phyloP scores from a whole-genome alignment of 2,888 invertebrate genomes.

The Nephrocerus scutellatus region DNA sequence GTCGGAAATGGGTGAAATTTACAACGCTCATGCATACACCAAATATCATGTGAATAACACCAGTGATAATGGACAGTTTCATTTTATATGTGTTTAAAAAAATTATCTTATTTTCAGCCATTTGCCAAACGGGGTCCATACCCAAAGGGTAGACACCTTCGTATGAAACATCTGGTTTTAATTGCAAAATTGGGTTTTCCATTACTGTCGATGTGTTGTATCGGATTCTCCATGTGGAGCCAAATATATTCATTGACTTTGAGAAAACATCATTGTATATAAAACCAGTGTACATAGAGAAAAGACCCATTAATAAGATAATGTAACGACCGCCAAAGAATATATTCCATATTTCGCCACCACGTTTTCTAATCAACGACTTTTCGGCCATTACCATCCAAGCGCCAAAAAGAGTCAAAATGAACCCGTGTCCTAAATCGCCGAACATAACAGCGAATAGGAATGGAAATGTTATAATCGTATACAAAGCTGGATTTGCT shows the following conservation, averaged over 20 bases:
- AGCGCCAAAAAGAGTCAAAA: constrained; percentile 73
- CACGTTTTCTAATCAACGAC: constrained; percentile 62
- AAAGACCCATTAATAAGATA: constrained; percentile 91
- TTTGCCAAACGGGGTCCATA: constrained; percentile 71
- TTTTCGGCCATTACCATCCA: constrained; percentile 82
- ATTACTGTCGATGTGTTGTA: constrained; percentile 53
- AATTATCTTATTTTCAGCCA: constrained; percentile 85
- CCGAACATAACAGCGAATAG: constrained; percentile 96
- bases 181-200: constrained; percentile 50
- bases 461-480: constrained; percentile 91
- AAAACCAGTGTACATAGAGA: constrained; percentile 95
- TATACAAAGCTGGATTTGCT: constrained; percentile 83
- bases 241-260: constrained; percentile 91
- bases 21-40: constrained; percentile 80
- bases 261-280: constrained; percentile 98
- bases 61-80: constrained; percentile 91
- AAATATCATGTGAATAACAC: constrained; percentile 90
- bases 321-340: constrained; percentile 98
- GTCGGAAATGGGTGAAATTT: constrained; percentile 70
- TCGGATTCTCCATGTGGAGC: constrained; percentile 70
- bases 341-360: constrained; percentile 91
- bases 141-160: constrained; percentile 67
- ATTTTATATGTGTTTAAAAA: constrained; percentile 95
- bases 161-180: constrained; percentile 56
- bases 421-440: constrained; percentile 82